Evolutionary conservation across 2,888 invertebrate species (phyloP).

Genomic region (Gastrophysa polygoni): DNA sequence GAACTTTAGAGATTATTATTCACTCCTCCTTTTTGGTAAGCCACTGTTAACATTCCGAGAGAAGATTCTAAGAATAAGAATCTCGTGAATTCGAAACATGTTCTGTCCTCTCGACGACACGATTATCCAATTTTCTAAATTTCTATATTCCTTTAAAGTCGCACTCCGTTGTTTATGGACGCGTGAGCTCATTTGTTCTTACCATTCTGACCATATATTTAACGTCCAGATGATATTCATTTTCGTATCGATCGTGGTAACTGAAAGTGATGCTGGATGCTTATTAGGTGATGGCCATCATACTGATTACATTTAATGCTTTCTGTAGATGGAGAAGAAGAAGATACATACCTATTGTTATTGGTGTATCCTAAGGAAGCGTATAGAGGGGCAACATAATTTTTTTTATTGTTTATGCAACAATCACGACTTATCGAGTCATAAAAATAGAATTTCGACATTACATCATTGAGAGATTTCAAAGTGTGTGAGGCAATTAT

Average conservation of each 20-base stretch:
- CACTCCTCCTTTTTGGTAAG: not conserved
- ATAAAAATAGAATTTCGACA: no score
- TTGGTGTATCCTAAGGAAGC: no score
- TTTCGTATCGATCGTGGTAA: not conserved
- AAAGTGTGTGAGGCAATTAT: no score
- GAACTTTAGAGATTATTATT: no score
- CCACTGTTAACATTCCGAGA: slow-evolving; percentile 17
- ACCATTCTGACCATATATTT: slow-evolving; percentile 15
- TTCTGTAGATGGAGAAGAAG: no score
- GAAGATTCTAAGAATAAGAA: no score
- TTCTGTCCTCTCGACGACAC: slow-evolving; percentile 20
- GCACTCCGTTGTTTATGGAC: slow-evolving; percentile 6
- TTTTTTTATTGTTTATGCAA: no score
- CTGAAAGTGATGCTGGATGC: slow-evolving; percentile 10
- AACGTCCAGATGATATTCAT: not conserved
- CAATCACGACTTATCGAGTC: no score
- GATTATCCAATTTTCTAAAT: slow-evolving; percentile 34
- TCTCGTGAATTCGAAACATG: slow-evolving; percentile 25
- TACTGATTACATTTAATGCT: no score
- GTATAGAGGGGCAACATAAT: no score
- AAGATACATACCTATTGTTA: no score
- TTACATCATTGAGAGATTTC: no score
- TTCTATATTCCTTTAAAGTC: slow-evolving; percentile 28
- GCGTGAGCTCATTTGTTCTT: slow-evolving; percentile 15
- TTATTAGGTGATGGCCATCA: slow-evolving; percentile 2